Conservation (phyloP, 2,888 invertebrate genomes). For the Napeogenes inachia region DNA sequence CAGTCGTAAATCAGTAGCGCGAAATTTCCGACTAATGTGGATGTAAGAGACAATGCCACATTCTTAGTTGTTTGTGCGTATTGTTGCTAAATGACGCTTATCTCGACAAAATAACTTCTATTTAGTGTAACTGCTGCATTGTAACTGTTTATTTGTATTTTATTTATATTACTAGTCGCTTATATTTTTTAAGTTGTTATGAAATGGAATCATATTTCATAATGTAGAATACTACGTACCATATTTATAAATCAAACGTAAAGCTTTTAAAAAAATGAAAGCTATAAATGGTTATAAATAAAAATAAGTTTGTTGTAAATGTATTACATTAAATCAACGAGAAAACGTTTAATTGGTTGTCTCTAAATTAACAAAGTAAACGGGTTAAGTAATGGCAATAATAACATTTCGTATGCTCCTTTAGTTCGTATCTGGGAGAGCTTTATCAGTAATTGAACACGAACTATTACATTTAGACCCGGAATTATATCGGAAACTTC, state of each 20-base stretch:
- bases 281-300: neutral
- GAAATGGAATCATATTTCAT: neutral
- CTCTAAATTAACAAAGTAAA: constrained; percentile 37
- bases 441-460: constrained; percentile 63
- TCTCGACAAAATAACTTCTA: constrained; percentile 38
- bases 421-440: constrained; percentile 51
- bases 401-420: constrained; percentile 49
- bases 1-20: constrained; percentile 65
- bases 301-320: neutral
- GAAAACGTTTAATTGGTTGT: constrained; percentile 35
- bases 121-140: constrained; percentile 22
- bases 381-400: constrained; percentile 39
- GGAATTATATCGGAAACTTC: constrained; percentile 52
- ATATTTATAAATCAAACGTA: no score
- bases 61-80: constrained; percentile 53
- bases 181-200: neutral
- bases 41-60: constrained; percentile 58
- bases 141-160: neutral
- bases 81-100: constrained; percentile 50
- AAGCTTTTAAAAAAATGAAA: no score
- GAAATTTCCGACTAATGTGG: constrained; percentile 63
- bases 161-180: neutral
- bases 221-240: neutral
- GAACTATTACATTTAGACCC: constrained; percentile 54
- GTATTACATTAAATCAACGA: constrained; percentile 10